Evolutionary conservation across 1,140 invertebrate species (phyloP).

Genomic region (Acromyrmex echinatior): DNA sequence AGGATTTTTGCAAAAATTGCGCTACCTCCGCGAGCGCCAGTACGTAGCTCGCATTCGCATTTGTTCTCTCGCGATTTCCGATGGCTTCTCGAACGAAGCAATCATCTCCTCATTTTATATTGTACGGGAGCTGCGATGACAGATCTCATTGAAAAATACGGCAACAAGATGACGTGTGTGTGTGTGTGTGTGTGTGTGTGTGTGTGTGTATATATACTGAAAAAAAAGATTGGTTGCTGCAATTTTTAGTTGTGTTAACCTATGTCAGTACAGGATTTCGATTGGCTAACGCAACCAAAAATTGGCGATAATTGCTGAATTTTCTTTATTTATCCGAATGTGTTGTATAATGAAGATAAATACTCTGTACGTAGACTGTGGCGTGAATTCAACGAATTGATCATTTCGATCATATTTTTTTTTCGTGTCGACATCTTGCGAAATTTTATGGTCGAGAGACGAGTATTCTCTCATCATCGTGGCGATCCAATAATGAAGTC

Average conservation of each 20-base stretch:
- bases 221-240: too few relatives aligned
- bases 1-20: slow-evolving; percentile 55
- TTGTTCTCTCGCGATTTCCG: slow-evolving; percentile 7
- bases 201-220: too few relatives aligned
- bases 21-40: background rate
- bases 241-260: too few relatives aligned
- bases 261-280: too few relatives aligned
- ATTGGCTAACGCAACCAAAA: too few relatives aligned
- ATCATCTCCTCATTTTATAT: background rate
- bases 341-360: background rate
- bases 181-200: background rate
- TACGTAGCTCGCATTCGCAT: background rate
- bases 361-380: background rate
- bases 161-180: background rate
- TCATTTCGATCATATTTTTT: background rate
- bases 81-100: background rate
- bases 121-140: background rate
- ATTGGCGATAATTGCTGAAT: background rate
- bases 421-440: background rate
- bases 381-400: background rate
- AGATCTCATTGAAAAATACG: background rate
- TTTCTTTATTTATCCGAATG: background rate
- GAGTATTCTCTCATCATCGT: slow-evolving; percentile 14
- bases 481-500: slow-evolving; percentile 35
- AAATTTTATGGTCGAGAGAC: background rate